Evolutionary conservation across 2,888 invertebrate species (phyloP), one percentile per base, ranked within the genome.

Genomic region (Odontocolon sp.): DNA sequence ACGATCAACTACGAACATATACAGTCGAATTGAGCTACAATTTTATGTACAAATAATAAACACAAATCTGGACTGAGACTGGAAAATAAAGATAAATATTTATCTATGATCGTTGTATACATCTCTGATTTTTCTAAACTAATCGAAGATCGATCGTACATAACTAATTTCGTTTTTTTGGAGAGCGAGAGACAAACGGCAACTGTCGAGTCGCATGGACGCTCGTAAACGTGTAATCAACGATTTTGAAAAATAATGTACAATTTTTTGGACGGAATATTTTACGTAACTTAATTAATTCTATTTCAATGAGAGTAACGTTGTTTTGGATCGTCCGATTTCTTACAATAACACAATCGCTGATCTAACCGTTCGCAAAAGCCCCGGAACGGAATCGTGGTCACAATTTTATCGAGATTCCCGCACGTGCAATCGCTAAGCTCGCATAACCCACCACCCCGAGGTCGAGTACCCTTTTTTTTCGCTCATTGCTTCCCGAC

Each of bases 1-100:
- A 77, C 54, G 61, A 71, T 67, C 23, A 68, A 59, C 71, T 68
- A 75, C 71, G 28, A 71, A 68, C 63, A 64, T 64, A 64, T 47
- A 45, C 33, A 50, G 14, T 21, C 28, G 36, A 21, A 67, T 38
- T 45, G 36, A 16, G 42, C 40, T 57, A 72, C 31, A 21, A 9
- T 47, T 45, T 63, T 40, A 67, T 68, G 23, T 75, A 75, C 69
- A 69, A 72, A 68, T 31, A 63, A 28, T 9, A 64, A 63, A 2
- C 57, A 64, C 33, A 57, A 47, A 40, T 11, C 9, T 11, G 31
- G 21, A 14, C 40, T 42, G 16, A 11, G 23, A 45, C 36, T 50
- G 28, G 40, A 50, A 64, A 64, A 42, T 64, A n/a, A 23, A 47
- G 42, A 57, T 26, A 9, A 54, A 69, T 40, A 69, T 38, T 64